Evolutionary conservation across 2,888 invertebrate genomes (phyloP).

Genomic region (Diaperis boleti): DNA sequence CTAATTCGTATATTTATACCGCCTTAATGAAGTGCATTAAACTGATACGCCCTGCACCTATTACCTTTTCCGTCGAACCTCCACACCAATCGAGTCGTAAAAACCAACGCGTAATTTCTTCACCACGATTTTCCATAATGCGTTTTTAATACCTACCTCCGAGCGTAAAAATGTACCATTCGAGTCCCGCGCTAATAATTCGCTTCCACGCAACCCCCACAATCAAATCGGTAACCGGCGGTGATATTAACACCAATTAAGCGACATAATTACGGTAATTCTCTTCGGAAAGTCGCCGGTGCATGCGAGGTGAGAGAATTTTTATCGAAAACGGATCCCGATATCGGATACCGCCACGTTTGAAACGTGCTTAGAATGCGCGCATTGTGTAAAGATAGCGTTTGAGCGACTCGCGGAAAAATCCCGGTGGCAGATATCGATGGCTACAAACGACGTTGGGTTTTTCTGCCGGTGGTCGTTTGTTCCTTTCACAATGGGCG

Average conservation of each 20-base stretch:
- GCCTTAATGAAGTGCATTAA: conserved; percentile 25
- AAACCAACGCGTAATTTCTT: conserved; percentile 24
- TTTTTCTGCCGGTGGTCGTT: conserved; percentile 36
- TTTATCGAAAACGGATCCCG: conserved; percentile 20
- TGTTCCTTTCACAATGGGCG: conserved; percentile 38
- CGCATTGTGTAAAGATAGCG: conserved; percentile 43
- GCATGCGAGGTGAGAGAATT: conserved; percentile 4
- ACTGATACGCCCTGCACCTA: conserved; percentile 24
- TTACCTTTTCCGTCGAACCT: conserved; percentile 3
- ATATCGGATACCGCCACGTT: conserved; percentile 26
- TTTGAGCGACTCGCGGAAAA: conserved; percentile 48
- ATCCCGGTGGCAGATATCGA: conserved; percentile 49
- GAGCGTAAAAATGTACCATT: conserved; percentile 33
- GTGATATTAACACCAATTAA: conserved; percentile 27
- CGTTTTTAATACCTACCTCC: conserved; percentile 25
- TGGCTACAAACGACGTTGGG: conserved; percentile 48
- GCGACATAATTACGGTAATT: conserved; percentile 17
- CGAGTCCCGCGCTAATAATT: conserved; percentile 22
- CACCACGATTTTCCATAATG: conserved; percentile 32
- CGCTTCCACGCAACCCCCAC: conserved; percentile 24
- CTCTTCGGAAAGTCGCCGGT: background rate
- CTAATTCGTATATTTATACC: conserved; percentile 5
- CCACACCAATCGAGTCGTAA: conserved; percentile 28
- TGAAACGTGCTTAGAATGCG: conserved; percentile 42
- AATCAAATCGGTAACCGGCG: conserved; percentile 8